Evolutionary conservation across 30 jellyfish, hydroid and myxozoan species (phyloP).

Genomic region (Chironex yamaguchii): DNA sequence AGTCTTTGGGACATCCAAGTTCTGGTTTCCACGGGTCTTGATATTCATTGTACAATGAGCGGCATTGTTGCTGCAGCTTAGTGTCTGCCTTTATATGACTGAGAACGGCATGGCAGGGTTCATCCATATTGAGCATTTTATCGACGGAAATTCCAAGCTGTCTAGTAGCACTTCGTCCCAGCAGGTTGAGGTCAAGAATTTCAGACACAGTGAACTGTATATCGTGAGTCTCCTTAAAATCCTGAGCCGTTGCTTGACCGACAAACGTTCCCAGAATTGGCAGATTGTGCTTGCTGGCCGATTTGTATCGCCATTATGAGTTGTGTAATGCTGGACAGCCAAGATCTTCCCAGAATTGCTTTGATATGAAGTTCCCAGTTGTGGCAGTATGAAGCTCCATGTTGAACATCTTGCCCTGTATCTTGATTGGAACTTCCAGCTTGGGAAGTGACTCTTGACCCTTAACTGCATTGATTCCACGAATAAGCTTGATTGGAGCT

Average conservation of each 20-base stretch:
- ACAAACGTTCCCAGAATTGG: constrained; percentile 28
- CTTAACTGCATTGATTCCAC: too few species aligned
- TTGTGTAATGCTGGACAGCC: constrained; percentile 26
- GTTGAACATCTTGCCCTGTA: too few species aligned
- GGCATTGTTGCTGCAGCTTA: too few species aligned
- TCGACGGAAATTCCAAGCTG: constrained; percentile 42
- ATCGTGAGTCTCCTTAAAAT: too few species aligned
- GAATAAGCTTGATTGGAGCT: too few species aligned
- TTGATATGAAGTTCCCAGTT: constrained; percentile 19
- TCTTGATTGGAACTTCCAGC: too few species aligned
- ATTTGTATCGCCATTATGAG: neutral
- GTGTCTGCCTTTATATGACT: too few species aligned
- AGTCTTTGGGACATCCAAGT: constrained; percentile 37
- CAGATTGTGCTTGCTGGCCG: constrained; percentile 23
- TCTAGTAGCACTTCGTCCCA: constrained; percentile 17
- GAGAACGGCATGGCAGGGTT: too few species aligned
- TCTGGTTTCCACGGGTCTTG: constrained; percentile 24
- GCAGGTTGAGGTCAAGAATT: constrained; percentile 20
- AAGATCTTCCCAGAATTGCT: constrained; percentile 12
- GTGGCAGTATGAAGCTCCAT: constrained; percentile 34
- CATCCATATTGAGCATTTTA: neutral
- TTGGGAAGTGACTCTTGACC: too few species aligned
- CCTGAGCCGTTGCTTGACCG: too few species aligned
- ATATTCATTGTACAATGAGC: constrained; percentile 9
- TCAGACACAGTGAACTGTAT: constrained; percentile 24